Percentiles rank a stretch among this genome's conserved stretches.
Conservation (phyloP, 2,888 invertebrate species). For the Erebia ligea region DNA sequence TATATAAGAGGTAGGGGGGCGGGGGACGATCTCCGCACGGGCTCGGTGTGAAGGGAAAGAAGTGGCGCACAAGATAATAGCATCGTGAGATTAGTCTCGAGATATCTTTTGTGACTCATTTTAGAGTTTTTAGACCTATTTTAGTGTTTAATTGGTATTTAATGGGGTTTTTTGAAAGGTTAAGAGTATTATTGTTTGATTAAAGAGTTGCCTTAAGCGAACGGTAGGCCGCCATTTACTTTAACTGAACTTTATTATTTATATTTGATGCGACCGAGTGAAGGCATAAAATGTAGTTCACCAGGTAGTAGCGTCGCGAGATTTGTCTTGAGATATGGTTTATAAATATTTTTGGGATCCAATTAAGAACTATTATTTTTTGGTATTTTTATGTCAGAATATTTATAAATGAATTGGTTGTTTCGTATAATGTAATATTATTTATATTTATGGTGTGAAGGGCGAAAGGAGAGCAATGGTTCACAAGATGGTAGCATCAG, state of each 20-base stretch:
- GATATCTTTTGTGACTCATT: slow-evolving; percentile 46
- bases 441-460: neutral
- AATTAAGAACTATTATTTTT: neutral
- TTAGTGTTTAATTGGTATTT: neutral
- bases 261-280: neutral
- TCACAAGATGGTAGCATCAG: neutral
- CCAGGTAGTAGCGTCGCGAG: neutral
- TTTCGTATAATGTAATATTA: neutral
- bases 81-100: slow-evolving; percentile 55
- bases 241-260: neutral
- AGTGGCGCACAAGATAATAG: slow-evolving; percentile 50
- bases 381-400: neutral
- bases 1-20: slow-evolving; percentile 80
- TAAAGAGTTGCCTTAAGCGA: neutral
- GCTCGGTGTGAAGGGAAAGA: slow-evolving; percentile 83
- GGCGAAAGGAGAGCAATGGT: neutral
- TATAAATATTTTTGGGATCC: neutral
- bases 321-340: slow-evolving; percentile 4
- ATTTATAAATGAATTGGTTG: neutral
- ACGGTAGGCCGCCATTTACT: neutral
- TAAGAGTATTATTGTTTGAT: neutral
- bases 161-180: neutral
- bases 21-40: slow-evolving; percentile 75
- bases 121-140: neutral
- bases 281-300: neutral